Base-by-base conservation (phyloP, 2,113 vertebrate species). In the Cephalopterus ornatus region DNA sequence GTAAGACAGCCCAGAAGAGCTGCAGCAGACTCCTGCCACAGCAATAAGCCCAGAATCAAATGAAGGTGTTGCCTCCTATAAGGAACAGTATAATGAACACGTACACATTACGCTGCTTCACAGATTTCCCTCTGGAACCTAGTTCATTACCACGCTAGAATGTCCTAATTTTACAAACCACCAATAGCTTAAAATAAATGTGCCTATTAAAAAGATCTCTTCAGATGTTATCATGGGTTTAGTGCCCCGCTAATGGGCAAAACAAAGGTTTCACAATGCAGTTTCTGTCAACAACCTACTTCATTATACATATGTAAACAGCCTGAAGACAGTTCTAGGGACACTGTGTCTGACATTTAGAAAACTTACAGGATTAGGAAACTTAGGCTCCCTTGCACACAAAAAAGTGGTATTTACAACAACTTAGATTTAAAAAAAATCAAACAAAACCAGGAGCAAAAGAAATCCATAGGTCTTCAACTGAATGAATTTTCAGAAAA, bases 311-410 rank as follows among this genome's bases (percentile, higher is more conserved):
- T 22, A 78, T 19, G 23, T n/a, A 66, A 83, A 58, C 9, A 91
- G 46, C 32, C 18, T 63, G 26, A 89, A 81, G 76, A 56, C 39
- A 81, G 14, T 53, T 78, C 32, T 21, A 78, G 16, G 10, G 71
- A 89, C 42, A n/a, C 9, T 11, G 32, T 91, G 39, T 84, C 76
- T 95, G 84, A 88, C 39, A 80, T 95, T 92, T 86, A 89, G 90
- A 81, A 86, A 95, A 96, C 89, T 78, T 97, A 37, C 44, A 97
- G 78, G 55, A 92, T 82, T 75, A 95, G 58, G 93, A 97, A 97
- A 96, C 37, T 77, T 84, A 86, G 35, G 85, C 42, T 86, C 65
- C n/a, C 67, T 88, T 53, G 81, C 87, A 96, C 71, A 95, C 74
- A 96, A 67, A 75, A 91, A 97, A 94, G 68, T 59, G 55, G 26